Evolutionary conservation across 2,888 invertebrate genomes (phyloP).

Genomic region (Eugnorisma glareosa): DNA sequence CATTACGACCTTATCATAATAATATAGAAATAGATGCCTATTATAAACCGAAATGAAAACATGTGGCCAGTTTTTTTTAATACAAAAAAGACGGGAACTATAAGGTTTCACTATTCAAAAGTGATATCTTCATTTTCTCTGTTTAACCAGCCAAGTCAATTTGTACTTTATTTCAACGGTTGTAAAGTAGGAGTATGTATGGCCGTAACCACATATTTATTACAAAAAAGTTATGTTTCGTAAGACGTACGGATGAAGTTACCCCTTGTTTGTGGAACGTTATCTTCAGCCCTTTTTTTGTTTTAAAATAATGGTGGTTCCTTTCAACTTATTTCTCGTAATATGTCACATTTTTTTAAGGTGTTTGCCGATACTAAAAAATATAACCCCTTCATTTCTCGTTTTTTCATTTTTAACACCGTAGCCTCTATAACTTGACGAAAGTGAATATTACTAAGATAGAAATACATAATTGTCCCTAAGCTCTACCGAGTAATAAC

Average conservation of each 20-base stretch:
- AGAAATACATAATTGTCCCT: background rate
- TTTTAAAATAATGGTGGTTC: constrained; percentile 41
- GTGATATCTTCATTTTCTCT: constrained; percentile 78
- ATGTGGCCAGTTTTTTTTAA: constrained; percentile 70
- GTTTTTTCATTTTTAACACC: background rate
- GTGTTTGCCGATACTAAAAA: background rate
- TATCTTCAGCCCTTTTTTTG: constrained; percentile 24
- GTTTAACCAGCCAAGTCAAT: constrained; percentile 47
- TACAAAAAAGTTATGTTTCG: constrained; percentile 37
- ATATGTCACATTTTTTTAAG: constrained; percentile 16
- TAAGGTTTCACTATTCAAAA: constrained; percentile 79
- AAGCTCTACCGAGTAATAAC: background rate
- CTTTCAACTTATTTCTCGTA: constrained; percentile 41
- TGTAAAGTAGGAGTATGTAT: constrained; percentile 26
- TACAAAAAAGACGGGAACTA: constrained; percentile 76
- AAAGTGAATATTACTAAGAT: background rate
- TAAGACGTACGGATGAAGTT: constrained; percentile 48
- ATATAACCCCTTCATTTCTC: background rate
- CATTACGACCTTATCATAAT: background rate
- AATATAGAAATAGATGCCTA: background rate
- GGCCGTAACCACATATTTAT: background rate
- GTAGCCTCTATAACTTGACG: background rate
- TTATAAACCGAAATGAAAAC: constrained; percentile 54
- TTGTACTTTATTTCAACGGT: constrained; percentile 40
- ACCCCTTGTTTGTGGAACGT: constrained; percentile 50